A percentile compares a stretch with the other conserved stretches of the same genome.
Evolutionary conservation across 1,140 invertebrate genomes (phyloP).

Genomic region (Paralvinella palmiformis): DNA sequence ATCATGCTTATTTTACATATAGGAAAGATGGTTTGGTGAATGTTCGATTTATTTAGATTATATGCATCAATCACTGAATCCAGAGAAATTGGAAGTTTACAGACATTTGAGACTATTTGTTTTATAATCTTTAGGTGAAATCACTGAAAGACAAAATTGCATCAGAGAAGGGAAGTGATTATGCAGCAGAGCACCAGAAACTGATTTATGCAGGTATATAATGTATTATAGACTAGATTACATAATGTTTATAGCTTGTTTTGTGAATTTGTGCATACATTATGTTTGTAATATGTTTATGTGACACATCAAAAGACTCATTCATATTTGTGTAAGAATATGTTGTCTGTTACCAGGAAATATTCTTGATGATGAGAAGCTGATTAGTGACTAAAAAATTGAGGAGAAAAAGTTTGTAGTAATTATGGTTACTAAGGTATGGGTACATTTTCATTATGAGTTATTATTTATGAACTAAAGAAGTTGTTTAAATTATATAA

Average conservation of each 20-base stretch:
- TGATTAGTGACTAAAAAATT: slow-evolving; percentile 82
- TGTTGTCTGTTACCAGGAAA: slow-evolving; percentile 60
- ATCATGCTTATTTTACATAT: no score
- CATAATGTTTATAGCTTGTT: no score
- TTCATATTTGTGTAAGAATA: not conserved
- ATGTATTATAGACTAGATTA: not conserved
- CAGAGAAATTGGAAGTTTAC: no score
- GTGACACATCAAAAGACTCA: not conserved
- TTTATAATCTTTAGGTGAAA: slow-evolving; percentile 62
- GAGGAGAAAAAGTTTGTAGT: slow-evolving; percentile 97
- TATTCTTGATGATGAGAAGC: slow-evolving; percentile 83
- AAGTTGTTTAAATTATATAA: no score
- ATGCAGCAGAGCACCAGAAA: slow-evolving; percentile 81
- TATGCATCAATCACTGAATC: no score
- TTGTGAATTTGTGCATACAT: no score
- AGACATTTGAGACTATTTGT: no score
- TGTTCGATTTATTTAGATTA: no score
- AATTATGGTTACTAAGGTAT: slow-evolving; percentile 86
- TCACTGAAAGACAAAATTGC: slow-evolving; percentile 89
- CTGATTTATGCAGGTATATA: slow-evolving; percentile 77
- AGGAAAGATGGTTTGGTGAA: no score
- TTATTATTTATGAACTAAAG: not conserved
- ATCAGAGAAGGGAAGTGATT: slow-evolving; percentile 74
- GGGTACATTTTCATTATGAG: slow-evolving; percentile 38
- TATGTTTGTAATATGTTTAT: no score